A percentile compares a stretch with the other conserved stretches of the same genome.
Conservation (phyloP, 2,113 vertebrate species). For the Mormyrus lacerda region DNA sequence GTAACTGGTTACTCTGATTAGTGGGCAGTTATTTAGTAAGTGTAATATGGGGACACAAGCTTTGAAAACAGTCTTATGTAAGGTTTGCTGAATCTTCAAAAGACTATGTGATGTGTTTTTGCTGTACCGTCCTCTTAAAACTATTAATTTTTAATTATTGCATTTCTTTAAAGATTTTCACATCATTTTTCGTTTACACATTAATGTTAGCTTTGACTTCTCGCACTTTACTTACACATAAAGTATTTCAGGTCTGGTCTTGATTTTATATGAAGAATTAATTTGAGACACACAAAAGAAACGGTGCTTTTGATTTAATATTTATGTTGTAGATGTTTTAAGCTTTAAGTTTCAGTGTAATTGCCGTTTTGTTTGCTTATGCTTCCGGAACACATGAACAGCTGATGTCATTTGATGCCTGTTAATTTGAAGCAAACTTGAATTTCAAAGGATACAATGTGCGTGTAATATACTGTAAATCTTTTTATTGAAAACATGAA, state of each 20-base stretch:
- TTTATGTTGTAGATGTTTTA: background rate
- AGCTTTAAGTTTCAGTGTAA: background rate
- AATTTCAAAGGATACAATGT: background rate
- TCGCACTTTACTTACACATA: background rate
- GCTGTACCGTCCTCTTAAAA: background rate
- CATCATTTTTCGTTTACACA: background rate
- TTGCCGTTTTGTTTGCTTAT: background rate
- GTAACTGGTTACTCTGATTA: constrained; percentile 10
- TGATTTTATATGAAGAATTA: background rate
- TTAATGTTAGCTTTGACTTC: background rate
- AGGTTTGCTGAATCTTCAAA: constrained; percentile 34
- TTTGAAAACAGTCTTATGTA: background rate
- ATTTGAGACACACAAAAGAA: background rate
- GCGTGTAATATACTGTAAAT: background rate
- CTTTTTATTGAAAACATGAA: background rate
- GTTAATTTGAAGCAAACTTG: background rate
- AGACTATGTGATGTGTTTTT: background rate
- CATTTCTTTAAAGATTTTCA: background rate
- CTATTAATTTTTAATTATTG: background rate
- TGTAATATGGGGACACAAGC: background rate
- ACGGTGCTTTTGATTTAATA: background rate
- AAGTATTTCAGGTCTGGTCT: background rate
- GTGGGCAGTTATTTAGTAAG: background rate
- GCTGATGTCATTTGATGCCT: background rate
- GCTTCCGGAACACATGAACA: background rate